Evolutionary conservation across 1,140 invertebrate genomes (phyloP), one percentile per base, ranked within the genome.

Genomic region (Diorhabda elongata): DNA sequence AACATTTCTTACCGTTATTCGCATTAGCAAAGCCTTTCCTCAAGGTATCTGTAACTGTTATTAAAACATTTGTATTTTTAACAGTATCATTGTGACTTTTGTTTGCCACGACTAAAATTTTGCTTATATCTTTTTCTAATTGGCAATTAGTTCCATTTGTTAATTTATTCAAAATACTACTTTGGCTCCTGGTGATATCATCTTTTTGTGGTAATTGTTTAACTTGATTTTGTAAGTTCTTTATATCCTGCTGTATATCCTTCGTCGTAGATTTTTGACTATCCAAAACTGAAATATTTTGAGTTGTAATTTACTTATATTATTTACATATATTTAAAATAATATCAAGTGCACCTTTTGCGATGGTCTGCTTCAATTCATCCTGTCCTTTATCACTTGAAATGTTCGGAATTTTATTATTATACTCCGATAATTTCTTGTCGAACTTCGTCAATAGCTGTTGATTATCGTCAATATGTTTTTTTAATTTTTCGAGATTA

Each of bases 21-120:
- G 47, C 88, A 63, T 81, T 80, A 4, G 85, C 83, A 61, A 89
- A 82, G 70, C 86, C 84, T n/a, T 79, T 80, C 67, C 84, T 86
- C 58, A 87, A 82, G 58, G 79, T 82, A 61, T 85, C 85, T 4
- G 84, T 83, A 73, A 85, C 82, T 0, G 83, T 83, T 68, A 83
- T 82, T 66, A 86, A 77, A 59, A 85, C 83, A 3, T 83, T 84
- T 5, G 89, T 78, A 7, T 79, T 80, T 52, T 82, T 81, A 9
- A 88, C 78, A 64, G 85, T 82, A 44, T 85, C 80, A 60, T 85
- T 83, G 9, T 82, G 83, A 3, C 79, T 68, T 80, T 79, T 2
- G 74, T 79, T 57, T 82, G 66, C 71, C 82, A 82, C 43, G 74
- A 73, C 42, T 71, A 73, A 66, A 80, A 76, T 72, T 42, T 75